phyloP scores from a whole-genome alignment of 2,113 vertebrate genomes.

The Python bivittatus region DNA sequence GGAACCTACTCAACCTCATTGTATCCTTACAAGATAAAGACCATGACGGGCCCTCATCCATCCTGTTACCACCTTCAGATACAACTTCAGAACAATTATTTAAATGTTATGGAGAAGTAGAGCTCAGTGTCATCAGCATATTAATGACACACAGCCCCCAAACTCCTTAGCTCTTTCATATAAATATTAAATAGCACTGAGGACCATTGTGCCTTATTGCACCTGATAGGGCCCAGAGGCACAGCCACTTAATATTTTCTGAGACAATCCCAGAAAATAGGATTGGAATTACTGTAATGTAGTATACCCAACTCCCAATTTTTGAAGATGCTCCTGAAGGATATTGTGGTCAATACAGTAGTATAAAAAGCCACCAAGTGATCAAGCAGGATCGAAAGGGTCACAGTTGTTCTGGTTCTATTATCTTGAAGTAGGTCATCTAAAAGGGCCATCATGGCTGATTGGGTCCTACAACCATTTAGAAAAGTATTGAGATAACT shows the following conservation, averaged over 20 bases:
- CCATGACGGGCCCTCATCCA: neutral
- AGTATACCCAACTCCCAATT: neutral
- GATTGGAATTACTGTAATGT: neutral
- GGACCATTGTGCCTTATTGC: neutral
- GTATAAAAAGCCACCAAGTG: neutral
- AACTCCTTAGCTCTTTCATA: neutral
- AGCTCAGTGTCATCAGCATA: neutral
- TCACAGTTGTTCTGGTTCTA: neutral
- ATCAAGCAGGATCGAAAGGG: neutral
- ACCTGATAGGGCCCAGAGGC: neutral
- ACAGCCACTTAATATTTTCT: neutral
- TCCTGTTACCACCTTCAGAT: neutral
- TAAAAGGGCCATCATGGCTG: neutral
- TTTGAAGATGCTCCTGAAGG: neutral
- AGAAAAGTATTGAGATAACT: neutral
- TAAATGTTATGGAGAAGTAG: neutral
- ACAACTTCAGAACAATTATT: neutral
- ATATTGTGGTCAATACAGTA: neutral
- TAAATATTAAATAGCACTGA: neutral
- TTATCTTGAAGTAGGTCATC: neutral
- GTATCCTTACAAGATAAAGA: neutral
- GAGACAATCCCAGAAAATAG: neutral
- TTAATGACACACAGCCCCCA: neutral
- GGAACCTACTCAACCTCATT: no score
- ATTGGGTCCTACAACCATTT: neutral